These are phyloP conservation scores for Centropus unirufus DNA, from an alignment of 2,113 vertebrate genomes.

Conservation along the genomic window DNA sequence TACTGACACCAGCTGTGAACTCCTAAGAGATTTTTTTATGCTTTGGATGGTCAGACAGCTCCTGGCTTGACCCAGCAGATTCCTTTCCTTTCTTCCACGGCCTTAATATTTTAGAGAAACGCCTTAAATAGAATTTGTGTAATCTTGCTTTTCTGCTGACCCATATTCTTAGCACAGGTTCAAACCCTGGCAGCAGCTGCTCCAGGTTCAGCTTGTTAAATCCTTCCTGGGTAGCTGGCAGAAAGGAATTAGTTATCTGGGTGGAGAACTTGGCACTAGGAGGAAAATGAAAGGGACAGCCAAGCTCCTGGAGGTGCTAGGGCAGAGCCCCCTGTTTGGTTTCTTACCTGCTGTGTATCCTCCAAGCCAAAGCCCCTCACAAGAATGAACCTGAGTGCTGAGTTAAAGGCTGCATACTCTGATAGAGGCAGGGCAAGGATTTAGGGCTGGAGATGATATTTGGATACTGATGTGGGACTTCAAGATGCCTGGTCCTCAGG, in stretches of 20 bases:
- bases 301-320: neutral
- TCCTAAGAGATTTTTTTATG: neutral
- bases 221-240: neutral
- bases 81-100: neutral
- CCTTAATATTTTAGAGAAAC: neutral
- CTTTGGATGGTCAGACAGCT: neutral
- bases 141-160: constrained; percentile 17
- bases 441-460: neutral
- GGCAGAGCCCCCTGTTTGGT: accelerated
- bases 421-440: neutral
- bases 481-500: neutral
- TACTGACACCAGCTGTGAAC: neutral
- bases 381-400: neutral
- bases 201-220: constrained; percentile 33
- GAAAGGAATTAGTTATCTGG: neutral
- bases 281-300: neutral
- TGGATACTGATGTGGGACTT: neutral
- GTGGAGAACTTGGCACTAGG: neutral
- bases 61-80: neutral
- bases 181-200: neutral
- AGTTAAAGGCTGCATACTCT: neutral
- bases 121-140: constrained; percentile 9
- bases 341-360: neutral
- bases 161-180: constrained; percentile 26
- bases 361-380: neutral